Base-by-base conservation (phyloP, 1,140 invertebrate species). In the Idris sp. region DNA sequence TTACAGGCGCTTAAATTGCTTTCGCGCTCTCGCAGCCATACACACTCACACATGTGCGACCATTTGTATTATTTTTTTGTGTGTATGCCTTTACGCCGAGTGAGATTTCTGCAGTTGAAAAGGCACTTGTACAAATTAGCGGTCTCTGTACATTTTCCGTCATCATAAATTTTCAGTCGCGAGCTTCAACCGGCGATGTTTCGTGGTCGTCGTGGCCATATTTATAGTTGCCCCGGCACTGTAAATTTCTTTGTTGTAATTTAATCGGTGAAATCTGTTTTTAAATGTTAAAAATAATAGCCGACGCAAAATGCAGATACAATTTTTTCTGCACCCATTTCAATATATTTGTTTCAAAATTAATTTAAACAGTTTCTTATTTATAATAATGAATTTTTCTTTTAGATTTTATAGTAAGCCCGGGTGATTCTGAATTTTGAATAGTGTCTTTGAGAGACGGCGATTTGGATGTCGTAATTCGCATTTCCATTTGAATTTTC, bases 41-140 rank as follows among this genome's bases (percentile, higher is more conserved):
- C n/a, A n/a, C n/a, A 3, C 43, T 11, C 13, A 10, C 14, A 8
- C 18, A 6, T 15, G 15, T 16, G 10, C 35, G 43, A 19, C 31
- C 31, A 53, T 53, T 64, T 64, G n/a, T n/a, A n/a, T n/a, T n/a
- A n/a, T n/a, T n/a, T n/a, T n/a, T n/a, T n/a, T n/a, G n/a, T n/a
- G n/a, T n/a, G n/a, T 53, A 48, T 38, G 38, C 18, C 33, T 30
- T 31, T 19, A 25, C 43, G 25, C 4, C 35, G 64, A 58, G 35
- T 9, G 51, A 68, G 53, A 58, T 68, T 36, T 68, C 44, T 22
- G 53, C 44, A 31, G 64, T 51, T 46, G 46, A 68, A 68, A 49
- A 68, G 53, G 53, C 36, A 59, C 53, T 68, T 30, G 64, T 44
- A 53, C 64, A 68, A 68, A 68, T 68, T 68, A 59, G 53, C 22